A percentile compares a stretch with the other conserved stretches of the same genome.
phyloP scores from a whole-genome alignment of 1,140 invertebrate species.

The Brachionus calyciflorus region DNA sequence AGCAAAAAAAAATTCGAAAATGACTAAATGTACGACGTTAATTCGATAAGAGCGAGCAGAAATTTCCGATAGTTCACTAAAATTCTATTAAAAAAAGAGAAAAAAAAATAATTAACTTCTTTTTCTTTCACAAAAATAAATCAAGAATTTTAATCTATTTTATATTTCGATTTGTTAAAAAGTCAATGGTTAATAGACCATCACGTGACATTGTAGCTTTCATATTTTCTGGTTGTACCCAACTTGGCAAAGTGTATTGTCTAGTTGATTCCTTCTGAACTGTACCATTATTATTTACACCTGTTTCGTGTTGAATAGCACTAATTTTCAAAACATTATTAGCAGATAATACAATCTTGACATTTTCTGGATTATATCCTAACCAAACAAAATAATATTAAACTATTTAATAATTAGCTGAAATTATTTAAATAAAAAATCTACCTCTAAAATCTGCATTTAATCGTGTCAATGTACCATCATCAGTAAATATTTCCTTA shows the following conservation, averaged over 20 bases:
- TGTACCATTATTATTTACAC: background rate
- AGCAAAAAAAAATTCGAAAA: too few species aligned
- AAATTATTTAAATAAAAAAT: too few species aligned
- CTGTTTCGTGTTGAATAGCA: background rate
- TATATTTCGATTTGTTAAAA: too few species aligned
- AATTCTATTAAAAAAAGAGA: too few species aligned
- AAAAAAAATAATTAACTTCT: too few species aligned
- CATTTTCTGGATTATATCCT: conserved; percentile 36
- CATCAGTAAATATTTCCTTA: background rate
- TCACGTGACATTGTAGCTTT: conserved; percentile 39
- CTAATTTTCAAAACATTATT: conserved; percentile 27
- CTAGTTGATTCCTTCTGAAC: conserved; percentile 5
- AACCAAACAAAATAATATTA: background rate
- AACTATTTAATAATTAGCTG: too few species aligned
- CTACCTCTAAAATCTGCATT: conserved; percentile 10
- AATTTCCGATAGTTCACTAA: too few species aligned
- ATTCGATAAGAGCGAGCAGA: too few species aligned
- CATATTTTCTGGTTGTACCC: conserved; percentile 39
- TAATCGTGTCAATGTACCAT: conserved; percentile 10
- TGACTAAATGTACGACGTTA: too few species aligned
- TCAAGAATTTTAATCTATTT: too few species aligned
- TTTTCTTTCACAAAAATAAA: too few species aligned
- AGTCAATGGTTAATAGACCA: conserved; percentile 33
- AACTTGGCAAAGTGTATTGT: conserved; percentile 31
- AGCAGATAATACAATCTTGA: conserved; percentile 32